Evolutionary conservation across 2,888 invertebrate genomes (phyloP), one percentile per base, ranked within the genome.

Genomic region (Lithophane semibrunnea): DNA sequence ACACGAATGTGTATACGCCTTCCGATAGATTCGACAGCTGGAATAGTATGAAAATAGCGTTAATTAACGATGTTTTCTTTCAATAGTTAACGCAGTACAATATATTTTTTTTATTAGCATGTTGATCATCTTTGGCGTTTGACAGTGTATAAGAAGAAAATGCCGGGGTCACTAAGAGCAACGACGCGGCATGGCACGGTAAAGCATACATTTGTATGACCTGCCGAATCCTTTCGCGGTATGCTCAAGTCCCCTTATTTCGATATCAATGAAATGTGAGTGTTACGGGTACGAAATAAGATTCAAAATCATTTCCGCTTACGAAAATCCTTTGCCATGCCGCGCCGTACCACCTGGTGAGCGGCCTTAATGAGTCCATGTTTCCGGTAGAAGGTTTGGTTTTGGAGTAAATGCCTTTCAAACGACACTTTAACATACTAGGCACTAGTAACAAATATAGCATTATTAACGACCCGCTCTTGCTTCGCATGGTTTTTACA

Each of bases 1-100:
- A 95, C 10, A 98, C 98, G 95, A 99, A 99, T 0, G 99, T 99
- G 93, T 99, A 99, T 96, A 99, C 98, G 65, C 99, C 99, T 91
- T 99, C 98, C 90, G 99, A 99, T 67, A 99, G 97, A 94, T 99
- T 98, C 0, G 99, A 99, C 18, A 99, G 95, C 95, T 97, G 96
- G 61, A 90, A 91, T 56, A 67, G 10, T 24, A 49, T 16, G 21
- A 54, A 52, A 54, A n/a, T n/a, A 18, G 68, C 10, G 21, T 37
- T 37, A 37, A n/a, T 37, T 68, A 54, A 68, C 37, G 4, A 16
- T 16, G 3, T 52, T 18, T 47, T 63, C 9, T 66, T 24, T 24
- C 0, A 18, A 18, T 47, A 7, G 18, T 49, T 66, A 0, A 10
- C 18, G 12, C 18, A 24, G 12, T 12, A 18, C 3, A 18, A 18